Base-by-base conservation (phyloP, 2,888 invertebrate species). In the Sinohyriopsis cumingii region DNA sequence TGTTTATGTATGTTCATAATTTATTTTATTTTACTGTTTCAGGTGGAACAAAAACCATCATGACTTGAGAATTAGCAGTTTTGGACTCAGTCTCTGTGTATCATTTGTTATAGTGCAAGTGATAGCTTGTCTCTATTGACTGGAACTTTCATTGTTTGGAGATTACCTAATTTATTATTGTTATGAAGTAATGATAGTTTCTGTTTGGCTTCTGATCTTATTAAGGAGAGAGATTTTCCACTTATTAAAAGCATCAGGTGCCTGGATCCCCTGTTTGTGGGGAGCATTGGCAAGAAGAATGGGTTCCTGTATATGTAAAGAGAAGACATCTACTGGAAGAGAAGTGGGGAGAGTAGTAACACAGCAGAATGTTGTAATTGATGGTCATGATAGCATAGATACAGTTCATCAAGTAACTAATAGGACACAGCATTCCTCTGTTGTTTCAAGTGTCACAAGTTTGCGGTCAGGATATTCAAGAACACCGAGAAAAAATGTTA, bases 301-400 rank as follows among this genome's bases (percentile, higher is more conserved):
- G 95, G 95, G 95, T 90, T 92, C 93, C 90, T 95, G 95, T 91
- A 93, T 94, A 89, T 94, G 95, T 89, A 94, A 94, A 89, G 92
- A 93, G 85, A 93, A 83, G 69, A 81, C 77, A 19, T 64, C 78
- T 72, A 67, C 75, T 45, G 55, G 71, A 22, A 55, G 25, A 55
- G 55, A 45, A 45, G 45, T 45, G 45, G 45, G 15, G 15, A 45
- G 45, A 45, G 45, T 45, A 45, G 15, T 45, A 45, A 45, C 45
- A 45, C 45, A 45, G n/a, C 53, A 63, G 54, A 55, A 63, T 28
- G 64, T 54, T 53, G 54, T 64, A 33, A 69, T 64, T 60, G 54
- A 59, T 20, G 64, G 15, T 12, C 55, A 66, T 59, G 59, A 57
- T n/a, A n/a, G 12, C 0, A 25, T 22, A 54, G 33, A 64, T 24